A percentile compares a stretch with the other conserved stretches of the same genome.
These are phyloP conservation scores for Phengaris alcon DNA, from an alignment of 2,888 invertebrate species.

Conservation along the genomic window DNA sequence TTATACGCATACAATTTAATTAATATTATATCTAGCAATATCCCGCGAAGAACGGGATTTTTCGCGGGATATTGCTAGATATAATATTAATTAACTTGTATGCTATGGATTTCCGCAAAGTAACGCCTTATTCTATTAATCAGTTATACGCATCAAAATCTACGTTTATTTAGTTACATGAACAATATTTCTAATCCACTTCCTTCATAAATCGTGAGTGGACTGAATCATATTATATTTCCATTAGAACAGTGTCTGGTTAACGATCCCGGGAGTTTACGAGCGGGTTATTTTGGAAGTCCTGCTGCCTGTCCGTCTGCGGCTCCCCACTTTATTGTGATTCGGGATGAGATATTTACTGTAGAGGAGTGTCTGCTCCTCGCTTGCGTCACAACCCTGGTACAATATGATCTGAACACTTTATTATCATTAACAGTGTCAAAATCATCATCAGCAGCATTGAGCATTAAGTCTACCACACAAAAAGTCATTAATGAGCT, in stretches of 20 bases:
- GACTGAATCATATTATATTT: conserved; percentile 22
- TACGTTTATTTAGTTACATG: background rate
- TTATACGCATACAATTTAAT: too few relatives aligned
- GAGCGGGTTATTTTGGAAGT: conserved; percentile 44
- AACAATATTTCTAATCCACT: conserved; percentile 4
- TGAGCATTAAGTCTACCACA: background rate
- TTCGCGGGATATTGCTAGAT: too few relatives aligned
- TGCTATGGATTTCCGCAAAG: too few relatives aligned
- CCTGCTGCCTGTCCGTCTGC: conserved; percentile 56
- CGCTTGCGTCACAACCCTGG: conserved; percentile 17
- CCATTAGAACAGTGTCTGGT: conserved; percentile 35
- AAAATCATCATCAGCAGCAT: background rate
- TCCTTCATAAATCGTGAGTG: conserved; percentile 17
- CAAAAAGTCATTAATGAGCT: too few relatives aligned
- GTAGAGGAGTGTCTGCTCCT: conserved; percentile 8
- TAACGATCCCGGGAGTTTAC: conserved; percentile 43
- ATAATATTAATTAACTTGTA: too few relatives aligned
- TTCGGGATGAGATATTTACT: conserved; percentile 29
- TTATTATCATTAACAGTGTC: conserved; percentile 1
- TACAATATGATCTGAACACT: background rate
- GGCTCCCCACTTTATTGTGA: conserved; percentile 34
- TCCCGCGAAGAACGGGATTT: too few relatives aligned
- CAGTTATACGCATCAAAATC: background rate
- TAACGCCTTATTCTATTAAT: too few relatives aligned
- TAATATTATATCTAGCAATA: too few relatives aligned